Conservation (phyloP, 2,888 invertebrate genomes). For the Lepas anatifera region DNA sequence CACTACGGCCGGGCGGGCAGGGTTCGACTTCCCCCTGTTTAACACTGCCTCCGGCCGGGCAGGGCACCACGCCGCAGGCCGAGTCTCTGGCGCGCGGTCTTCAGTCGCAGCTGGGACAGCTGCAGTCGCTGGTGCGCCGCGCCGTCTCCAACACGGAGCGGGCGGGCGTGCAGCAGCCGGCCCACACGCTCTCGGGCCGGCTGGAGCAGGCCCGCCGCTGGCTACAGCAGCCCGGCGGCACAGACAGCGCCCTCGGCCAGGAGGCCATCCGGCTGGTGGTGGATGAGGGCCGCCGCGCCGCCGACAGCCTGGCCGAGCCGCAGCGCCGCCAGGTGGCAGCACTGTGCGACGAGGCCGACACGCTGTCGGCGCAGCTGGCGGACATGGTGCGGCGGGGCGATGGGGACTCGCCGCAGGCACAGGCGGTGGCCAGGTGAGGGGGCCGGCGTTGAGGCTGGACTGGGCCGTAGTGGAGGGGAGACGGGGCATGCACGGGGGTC, state of each 20-base stretch:
- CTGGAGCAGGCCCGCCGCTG: conserved; percentile 62
- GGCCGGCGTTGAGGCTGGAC: background rate
- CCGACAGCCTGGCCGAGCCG: conserved; percentile 84
- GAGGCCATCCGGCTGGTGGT: conserved; percentile 85
- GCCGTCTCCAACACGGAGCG: conserved; percentile 74
- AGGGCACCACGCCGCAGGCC: conserved; percentile 33
- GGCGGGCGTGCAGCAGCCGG: conserved; percentile 65
- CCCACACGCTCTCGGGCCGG: conserved; percentile 54
- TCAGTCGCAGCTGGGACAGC: conserved; percentile 71
- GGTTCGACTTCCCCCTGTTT: too few relatives aligned
- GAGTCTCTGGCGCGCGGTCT: conserved; percentile 73
- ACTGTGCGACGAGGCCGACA: conserved; percentile 78
- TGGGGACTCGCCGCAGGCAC: conserved; percentile 57
- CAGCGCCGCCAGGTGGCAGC: conserved; percentile 62
- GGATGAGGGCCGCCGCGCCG: conserved; percentile 73
- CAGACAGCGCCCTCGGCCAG: conserved; percentile 68
- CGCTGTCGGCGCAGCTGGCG: conserved; percentile 64
- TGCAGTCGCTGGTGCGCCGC: conserved; percentile 66
- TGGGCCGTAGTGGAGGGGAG: too few relatives aligned
- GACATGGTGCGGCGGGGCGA: conserved; percentile 73
- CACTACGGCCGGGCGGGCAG: too few relatives aligned
- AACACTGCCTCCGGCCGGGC: background rate
- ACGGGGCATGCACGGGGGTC: background rate
- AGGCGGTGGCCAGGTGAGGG: conserved; percentile 4
- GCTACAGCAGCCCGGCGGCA: conserved; percentile 71